Conservation (phyloP, 2,888 invertebrate genomes). For the Arctia plantaginis region DNA sequence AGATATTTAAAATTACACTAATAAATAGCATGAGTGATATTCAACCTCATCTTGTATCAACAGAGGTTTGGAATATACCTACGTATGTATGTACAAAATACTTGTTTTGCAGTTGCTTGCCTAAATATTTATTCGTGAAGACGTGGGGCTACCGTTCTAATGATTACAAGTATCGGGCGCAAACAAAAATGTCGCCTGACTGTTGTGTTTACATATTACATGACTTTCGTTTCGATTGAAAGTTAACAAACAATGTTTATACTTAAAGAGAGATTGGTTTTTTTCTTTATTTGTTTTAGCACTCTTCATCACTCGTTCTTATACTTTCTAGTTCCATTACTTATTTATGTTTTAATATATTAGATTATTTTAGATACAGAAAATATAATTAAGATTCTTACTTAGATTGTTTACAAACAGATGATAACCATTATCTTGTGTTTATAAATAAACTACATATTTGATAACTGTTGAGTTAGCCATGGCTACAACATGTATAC, state of each 20-base stretch:
- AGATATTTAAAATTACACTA: too few relatives aligned
- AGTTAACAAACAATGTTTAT: background rate
- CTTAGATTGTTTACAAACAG: conserved; percentile 1
- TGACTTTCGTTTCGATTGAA: background rate
- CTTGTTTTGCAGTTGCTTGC: background rate
- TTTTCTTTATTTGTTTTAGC: background rate
- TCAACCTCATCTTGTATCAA: background rate
- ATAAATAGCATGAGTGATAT: background rate
- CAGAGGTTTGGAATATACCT: background rate
- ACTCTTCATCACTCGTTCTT: background rate
- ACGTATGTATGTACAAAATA: background rate
- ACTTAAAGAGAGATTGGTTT: background rate
- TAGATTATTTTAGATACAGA: background rate
- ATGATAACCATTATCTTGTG: background rate
- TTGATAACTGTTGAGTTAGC: conserved; percentile 13
- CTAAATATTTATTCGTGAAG: conserved; percentile 5
- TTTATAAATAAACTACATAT: conserved; percentile 1
- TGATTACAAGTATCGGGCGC: conserved; percentile 30
- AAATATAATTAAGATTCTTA: background rate
- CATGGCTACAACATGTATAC: background rate
- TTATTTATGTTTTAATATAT: background rate
- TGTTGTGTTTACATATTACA: conserved; percentile 65
- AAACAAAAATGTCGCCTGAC: conserved; percentile 55
- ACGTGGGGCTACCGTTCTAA: background rate
- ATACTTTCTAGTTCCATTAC: background rate